These are phyloP conservation scores for Diabrotica virgifera DNA, from an alignment of 1,140 invertebrate species.

Conservation along the genomic window DNA sequence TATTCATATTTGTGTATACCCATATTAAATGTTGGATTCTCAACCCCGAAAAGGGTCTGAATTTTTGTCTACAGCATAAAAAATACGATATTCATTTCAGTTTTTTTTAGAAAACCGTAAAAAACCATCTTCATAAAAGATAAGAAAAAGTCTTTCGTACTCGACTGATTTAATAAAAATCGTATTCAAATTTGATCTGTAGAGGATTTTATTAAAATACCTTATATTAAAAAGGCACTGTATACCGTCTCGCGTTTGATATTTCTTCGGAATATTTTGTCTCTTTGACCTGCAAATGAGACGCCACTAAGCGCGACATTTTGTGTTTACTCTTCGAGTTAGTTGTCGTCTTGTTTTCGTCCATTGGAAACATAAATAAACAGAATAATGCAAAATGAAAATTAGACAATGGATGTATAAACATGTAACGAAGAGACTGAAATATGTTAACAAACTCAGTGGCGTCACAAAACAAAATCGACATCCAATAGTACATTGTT, in stretches of 20 bases:
- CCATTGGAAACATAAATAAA: conserved; percentile 1
- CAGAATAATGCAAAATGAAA: conserved; percentile 2
- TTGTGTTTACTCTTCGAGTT: not conserved
- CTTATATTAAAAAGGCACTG: not conserved
- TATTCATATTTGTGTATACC: too few relatives aligned
- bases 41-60: too few relatives aligned
- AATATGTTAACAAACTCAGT: not conserved
- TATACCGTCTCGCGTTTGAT: not conserved
- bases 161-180: too few relatives aligned
- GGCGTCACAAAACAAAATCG: too few relatives aligned
- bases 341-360: not conserved
- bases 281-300: not conserved
- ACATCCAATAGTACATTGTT: too few relatives aligned
- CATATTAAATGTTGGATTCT: too few relatives aligned
- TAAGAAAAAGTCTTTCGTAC: too few relatives aligned
- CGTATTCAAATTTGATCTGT: too few relatives aligned
- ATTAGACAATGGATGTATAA: conserved; percentile 1
- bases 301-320: not conserved
- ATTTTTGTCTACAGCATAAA: too few relatives aligned
- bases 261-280: not conserved
- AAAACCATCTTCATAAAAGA: too few relatives aligned
- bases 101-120: too few relatives aligned
- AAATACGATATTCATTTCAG: too few relatives aligned
- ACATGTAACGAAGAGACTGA: not conserved
- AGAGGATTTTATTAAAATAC: not conserved